Conservation (phyloP, 2,797 vertebrate species). For the Aselliscus stoliczkanus region DNA sequence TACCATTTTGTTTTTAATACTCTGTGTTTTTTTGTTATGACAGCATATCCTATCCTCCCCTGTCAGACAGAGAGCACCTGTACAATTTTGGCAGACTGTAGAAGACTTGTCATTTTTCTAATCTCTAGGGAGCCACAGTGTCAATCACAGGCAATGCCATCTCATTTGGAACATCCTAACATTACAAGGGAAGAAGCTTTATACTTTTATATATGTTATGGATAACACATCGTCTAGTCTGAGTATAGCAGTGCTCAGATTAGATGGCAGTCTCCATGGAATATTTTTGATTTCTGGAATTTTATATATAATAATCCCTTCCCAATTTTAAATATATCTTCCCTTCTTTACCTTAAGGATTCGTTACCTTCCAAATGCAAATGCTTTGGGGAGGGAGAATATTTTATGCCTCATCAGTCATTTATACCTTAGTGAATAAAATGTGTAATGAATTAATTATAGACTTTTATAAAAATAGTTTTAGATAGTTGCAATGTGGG, state of each 20-base stretch:
- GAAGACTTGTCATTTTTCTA: conserved; percentile 18
- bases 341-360: conserved; percentile 16
- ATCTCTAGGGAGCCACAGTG: conserved; percentile 6
- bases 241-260: not conserved
- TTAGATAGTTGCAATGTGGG: not conserved
- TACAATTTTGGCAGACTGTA: conserved; percentile 16
- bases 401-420: conserved; percentile 52
- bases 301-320: conserved; percentile 24
- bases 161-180: conserved; percentile 28
- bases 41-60: not conserved
- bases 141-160: conserved; percentile 20
- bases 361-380: conserved; percentile 51
- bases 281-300: conserved; percentile 35
- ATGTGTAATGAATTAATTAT: conserved; percentile 48
- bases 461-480: conserved; percentile 56
- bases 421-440: conserved; percentile 38
- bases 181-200: conserved; percentile 19
- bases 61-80: conserved; percentile 20
- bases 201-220: conserved; percentile 40
- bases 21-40: conserved; percentile 10
- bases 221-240: not conserved
- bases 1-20: not conserved
- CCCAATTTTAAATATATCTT: conserved; percentile 11
- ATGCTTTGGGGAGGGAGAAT: conserved; percentile 18
- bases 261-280: not conserved